phyloP scores from a whole-genome alignment of 2,113 vertebrate species.

The Conger conger region DNA sequence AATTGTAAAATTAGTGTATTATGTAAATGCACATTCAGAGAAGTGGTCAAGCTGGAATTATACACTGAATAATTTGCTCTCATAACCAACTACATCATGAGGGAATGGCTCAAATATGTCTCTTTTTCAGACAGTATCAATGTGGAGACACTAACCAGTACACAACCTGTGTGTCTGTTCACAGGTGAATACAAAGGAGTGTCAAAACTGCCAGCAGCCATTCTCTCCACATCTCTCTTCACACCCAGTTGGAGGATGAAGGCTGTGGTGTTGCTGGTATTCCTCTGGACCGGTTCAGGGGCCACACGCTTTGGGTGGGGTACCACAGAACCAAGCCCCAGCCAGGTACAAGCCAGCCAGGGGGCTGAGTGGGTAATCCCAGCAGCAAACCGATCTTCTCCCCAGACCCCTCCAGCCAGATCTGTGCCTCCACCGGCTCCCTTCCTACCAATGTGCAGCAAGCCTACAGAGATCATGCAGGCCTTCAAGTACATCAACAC shows the following conservation, averaged over 20 bases:
- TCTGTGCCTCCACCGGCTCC: constrained; percentile 36
- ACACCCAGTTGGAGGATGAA: constrained; percentile 53
- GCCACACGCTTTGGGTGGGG: constrained; percentile 55
- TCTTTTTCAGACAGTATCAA: too few species aligned
- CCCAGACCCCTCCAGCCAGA: constrained; percentile 14
- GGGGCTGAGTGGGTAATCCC: not conserved
- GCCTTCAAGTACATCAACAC: constrained; percentile 87
- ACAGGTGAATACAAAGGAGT: not conserved
- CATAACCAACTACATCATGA: too few species aligned
- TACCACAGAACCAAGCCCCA: constrained; percentile 35
- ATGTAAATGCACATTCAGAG: too few species aligned
- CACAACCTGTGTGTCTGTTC: not conserved
- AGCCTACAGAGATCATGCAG: constrained; percentile 76
- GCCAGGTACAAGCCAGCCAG: constrained; percentile 22
- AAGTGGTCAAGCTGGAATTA: too few species aligned
- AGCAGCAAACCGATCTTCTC: constrained; percentile 43
- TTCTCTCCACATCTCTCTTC: not conserved
- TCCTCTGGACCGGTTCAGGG: constrained; percentile 46
- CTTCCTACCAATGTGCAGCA: constrained; percentile 70
- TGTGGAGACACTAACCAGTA: not conserved
- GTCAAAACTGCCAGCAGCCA: not conserved
- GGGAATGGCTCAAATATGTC: too few species aligned
- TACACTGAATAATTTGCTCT: too few species aligned
- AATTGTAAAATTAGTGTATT: too few species aligned
- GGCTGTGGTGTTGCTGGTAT: constrained; percentile 48